phyloP scores from a whole-genome alignment of 2,797 vertebrate species.

The Thamnophis elegans region DNA sequence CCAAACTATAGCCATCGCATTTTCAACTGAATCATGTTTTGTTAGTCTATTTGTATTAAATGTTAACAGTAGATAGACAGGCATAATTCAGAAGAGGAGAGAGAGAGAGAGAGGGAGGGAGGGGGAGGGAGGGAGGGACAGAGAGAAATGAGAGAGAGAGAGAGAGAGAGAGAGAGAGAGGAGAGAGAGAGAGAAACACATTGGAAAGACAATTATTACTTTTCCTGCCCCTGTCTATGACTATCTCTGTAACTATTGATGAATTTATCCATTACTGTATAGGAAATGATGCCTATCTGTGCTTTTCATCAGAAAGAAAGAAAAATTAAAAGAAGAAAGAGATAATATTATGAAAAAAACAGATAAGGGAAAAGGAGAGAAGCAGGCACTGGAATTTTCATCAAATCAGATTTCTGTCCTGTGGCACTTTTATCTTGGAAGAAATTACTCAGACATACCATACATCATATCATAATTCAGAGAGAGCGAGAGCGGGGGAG shows the following conservation, averaged over 20 bases:
- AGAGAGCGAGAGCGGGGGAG: too few relatives aligned
- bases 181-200: background rate
- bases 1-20: background rate
- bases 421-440: background rate
- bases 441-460: background rate
- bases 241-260: background rate
- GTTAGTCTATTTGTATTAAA: background rate
- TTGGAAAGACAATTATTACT: background rate
- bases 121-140: too few relatives aligned
- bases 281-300: background rate
- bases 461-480: rapidly evolving
- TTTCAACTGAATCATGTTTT: background rate
- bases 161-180: background rate
- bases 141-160: background rate
- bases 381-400: background rate
- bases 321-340: background rate
- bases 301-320: background rate
- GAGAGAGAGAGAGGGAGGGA: too few relatives aligned
- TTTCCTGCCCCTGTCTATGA: background rate
- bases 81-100: too few relatives aligned
- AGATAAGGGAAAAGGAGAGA: background rate
- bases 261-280: background rate
- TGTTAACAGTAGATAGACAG: too few relatives aligned
- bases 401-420: background rate
- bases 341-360: background rate